A percentile compares a stretch with the other conserved stretches of the same genome.
Conservation (phyloP, 2,113 vertebrate genomes). For the Miniopterus natalensis region DNA sequence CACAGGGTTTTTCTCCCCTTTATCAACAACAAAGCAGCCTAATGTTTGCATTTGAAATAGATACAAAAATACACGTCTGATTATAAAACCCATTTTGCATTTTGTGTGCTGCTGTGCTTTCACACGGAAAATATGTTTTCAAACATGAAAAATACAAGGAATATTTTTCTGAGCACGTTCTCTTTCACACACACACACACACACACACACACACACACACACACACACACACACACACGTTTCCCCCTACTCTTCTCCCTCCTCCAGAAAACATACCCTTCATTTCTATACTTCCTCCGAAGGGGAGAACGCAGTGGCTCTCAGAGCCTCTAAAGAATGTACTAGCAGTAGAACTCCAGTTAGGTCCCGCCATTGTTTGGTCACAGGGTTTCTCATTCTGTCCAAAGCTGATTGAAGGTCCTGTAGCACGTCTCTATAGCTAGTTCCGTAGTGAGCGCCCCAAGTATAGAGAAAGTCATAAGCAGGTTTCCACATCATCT, state of each 20-base stretch:
- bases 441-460: conserved; percentile 93
- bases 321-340: conserved; percentile 94
- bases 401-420: conserved; percentile 95
- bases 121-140: conserved; percentile 4
- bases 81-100: conserved; percentile 11
- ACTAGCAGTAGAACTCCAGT: conserved; percentile 95
- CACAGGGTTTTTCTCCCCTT: neutral
- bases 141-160: neutral
- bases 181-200: too few species aligned
- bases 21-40: neutral
- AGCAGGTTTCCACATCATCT: conserved; percentile 99
- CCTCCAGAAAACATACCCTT: neutral
- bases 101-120: neutral
- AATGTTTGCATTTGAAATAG: conserved; percentile 9
- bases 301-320: conserved; percentile 89
- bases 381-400: conserved; percentile 97
- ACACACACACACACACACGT: neutral
- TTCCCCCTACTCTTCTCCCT: neutral
- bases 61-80: neutral
- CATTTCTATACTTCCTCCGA: conserved; percentile 75
- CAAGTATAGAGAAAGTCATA: conserved; percentile 97
- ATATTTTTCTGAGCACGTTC: neutral
- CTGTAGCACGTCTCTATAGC: conserved; percentile 95
- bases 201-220: neutral
- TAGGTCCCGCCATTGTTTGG: conserved; percentile 95